These are phyloP conservation scores for Drosophila miranda DNA, from an alignment of 1,140 invertebrate species.

Conservation along the genomic window DNA sequence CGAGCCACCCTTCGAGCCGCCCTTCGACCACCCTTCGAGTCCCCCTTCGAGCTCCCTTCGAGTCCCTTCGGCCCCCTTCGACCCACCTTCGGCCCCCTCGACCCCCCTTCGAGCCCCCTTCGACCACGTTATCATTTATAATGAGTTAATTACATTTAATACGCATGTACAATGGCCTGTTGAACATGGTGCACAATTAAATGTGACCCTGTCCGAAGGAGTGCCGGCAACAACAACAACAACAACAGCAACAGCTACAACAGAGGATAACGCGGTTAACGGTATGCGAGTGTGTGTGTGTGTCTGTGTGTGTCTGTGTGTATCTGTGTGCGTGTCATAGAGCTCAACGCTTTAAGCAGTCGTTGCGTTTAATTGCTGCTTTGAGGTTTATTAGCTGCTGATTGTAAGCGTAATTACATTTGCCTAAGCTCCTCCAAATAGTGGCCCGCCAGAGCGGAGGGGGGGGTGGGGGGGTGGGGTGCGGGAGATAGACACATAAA, in stretches of 20 bases:
- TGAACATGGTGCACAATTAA: conserved; percentile 75
- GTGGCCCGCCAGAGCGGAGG: background rate
- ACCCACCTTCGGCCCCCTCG: too few relatives aligned
- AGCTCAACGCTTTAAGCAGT: conserved; percentile 57
- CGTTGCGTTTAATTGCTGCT: conserved; percentile 57
- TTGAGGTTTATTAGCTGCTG: conserved; percentile 61
- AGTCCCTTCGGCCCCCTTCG: too few relatives aligned
- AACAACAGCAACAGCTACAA: conserved; percentile 27
- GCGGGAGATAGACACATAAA: too few relatives aligned
- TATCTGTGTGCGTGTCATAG: conserved; percentile 12
- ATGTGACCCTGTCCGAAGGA: conserved; percentile 66
- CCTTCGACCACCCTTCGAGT: conserved; percentile 29
- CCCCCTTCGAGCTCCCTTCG: too few relatives aligned
- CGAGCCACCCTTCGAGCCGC: conserved; percentile 52
- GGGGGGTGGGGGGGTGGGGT: too few relatives aligned
- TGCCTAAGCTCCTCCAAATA: conserved; percentile 19
- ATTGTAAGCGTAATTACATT: conserved; percentile 39
- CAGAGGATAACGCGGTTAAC: conserved; percentile 46
- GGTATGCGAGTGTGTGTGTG: background rate
- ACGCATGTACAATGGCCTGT: conserved; percentile 78
- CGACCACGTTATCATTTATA: conserved; percentile 75
- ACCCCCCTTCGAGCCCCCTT: conserved; percentile 45
- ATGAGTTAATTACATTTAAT: conserved; percentile 81
- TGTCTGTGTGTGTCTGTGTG: conserved; percentile 5
- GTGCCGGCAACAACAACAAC: conserved; percentile 25